These are phyloP conservation scores for Tachysurus vachellii DNA, from an alignment of 2,113 vertebrate species.

Conservation along the genomic window DNA sequence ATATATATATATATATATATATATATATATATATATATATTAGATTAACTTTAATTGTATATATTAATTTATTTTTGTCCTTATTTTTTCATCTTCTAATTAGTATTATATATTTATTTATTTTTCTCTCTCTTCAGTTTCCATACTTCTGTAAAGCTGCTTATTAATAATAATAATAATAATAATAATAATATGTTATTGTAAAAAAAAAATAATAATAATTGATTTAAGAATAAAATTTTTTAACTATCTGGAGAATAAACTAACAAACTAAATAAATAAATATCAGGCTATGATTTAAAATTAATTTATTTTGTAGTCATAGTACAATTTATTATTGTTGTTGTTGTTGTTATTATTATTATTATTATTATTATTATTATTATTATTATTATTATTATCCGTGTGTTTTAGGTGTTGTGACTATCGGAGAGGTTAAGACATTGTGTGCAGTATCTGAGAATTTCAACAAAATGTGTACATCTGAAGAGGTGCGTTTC, in stretches of 20 bases:
- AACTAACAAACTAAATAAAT: not conserved
- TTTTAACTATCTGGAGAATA: not conserved
- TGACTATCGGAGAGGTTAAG: constrained; percentile 89
- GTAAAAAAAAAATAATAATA: not conserved
- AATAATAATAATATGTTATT: not conserved
- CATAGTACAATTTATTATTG: not conserved
- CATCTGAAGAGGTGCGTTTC: constrained; percentile 87
- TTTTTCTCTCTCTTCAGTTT: too few relatives aligned
- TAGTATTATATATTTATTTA: too few relatives aligned
- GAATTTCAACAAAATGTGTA: constrained; percentile 93
- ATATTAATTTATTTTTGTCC: too few relatives aligned
- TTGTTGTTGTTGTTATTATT: not conserved
- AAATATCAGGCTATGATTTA: not conserved
- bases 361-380: constrained; percentile 13
- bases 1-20: too few relatives aligned
- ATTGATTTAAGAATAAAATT: not conserved
- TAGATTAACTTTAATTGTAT: too few relatives aligned
- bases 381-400: not conserved
- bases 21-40: too few relatives aligned
- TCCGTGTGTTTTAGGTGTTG: constrained; percentile 80
- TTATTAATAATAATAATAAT: not conserved
- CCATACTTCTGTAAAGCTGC: too few relatives aligned
- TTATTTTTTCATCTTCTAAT: too few relatives aligned
- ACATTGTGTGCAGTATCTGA: constrained; percentile 89
- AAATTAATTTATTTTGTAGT: not conserved